These are phyloP conservation scores for Caenorhabditis becei DNA, from an alignment of 2,888 invertebrate genomes.

Conservation along the genomic window DNA sequence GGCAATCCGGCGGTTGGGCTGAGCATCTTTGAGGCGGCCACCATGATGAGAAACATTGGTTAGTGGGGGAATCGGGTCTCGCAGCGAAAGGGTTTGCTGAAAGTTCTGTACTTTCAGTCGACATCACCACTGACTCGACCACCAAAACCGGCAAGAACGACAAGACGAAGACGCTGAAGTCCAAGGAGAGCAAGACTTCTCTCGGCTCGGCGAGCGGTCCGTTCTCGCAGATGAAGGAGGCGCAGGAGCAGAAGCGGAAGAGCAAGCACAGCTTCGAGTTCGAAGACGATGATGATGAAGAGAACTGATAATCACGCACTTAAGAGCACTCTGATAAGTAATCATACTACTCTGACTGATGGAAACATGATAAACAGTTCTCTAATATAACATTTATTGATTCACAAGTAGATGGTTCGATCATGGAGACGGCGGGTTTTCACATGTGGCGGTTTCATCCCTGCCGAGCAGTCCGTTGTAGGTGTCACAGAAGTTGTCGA, in stretches of 20 bases:
- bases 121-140: slow-evolving; percentile 55
- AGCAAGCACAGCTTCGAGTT: slow-evolving; percentile 56
- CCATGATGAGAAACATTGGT: slow-evolving; percentile 59
- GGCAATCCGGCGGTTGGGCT: slow-evolving; percentile 27
- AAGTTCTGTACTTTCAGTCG: slow-evolving; percentile 46
- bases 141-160: slow-evolving; percentile 30
- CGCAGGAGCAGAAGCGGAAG: slow-evolving; percentile 56
- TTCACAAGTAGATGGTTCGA: too few relatives aligned
- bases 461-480: too few relatives aligned
- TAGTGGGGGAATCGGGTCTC: background rate
- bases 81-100: too few relatives aligned
- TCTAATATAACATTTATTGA: too few relatives aligned
- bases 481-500: too few relatives aligned
- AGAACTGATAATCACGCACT: too few relatives aligned
- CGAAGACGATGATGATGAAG: slow-evolving; percentile 33
- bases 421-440: too few relatives aligned
- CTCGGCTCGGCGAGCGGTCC: slow-evolving; percentile 43
- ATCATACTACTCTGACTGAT: too few relatives aligned
- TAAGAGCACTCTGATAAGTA: too few relatives aligned
- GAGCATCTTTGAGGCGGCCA: slow-evolving; percentile 50
- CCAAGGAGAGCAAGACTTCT: slow-evolving; percentile 50
- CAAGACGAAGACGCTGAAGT: slow-evolving; percentile 41
- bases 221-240: slow-evolving; percentile 55
- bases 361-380: too few relatives aligned
- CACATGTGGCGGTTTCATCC: too few relatives aligned